Base-by-base conservation (phyloP, 2,797 vertebrate genomes). In the Cyprinella venusta region DNA sequence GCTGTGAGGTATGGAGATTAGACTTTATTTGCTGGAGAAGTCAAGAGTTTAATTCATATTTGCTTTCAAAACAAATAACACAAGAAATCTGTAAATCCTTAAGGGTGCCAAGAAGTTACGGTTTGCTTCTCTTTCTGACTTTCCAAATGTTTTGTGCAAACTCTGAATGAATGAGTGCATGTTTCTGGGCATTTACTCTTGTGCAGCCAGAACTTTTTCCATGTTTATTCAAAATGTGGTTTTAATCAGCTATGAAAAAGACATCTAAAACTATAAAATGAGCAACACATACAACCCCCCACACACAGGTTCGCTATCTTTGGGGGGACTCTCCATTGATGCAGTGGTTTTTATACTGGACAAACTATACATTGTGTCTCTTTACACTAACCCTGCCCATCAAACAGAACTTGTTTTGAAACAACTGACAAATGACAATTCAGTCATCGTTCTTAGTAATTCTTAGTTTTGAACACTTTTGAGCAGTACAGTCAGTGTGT, bases 1-100 rank as follows among this genome's bases (percentile, higher is more conserved):
- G 74, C 65, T 78, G 75, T 48, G 50, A 76, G 81, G 52, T 78
- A 70, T 83, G 81, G 71, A 83, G 75, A 78, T 83, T 75, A 77
- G 64, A 69, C 21, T 77, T 83, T 59, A 38, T 75, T 76, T 65
- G 48, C 70, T 26, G 33, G 59, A 21, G 45, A 76, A 82, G 63
- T 59, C 24, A 26, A 61, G 36, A 83, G 81, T 76, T 68, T 76
- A 76, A 82, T 56, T 75, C 72, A 67, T 45, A 40, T 52, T 76
- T 54, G 45, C 72, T 83, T 68, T 45, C 36, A 45, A 61, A 76
- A 69, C 74, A 83, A 82, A 54, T 74, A 10, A 36, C 68, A 64
- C 26, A 59, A 71, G 33, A 74, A 74, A 59, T 15, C 30, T 67
- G 26, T 61, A 12, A 81, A 24, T 33, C 45, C 54, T 13, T 54